Evolutionary conservation across 2,797 vertebrate genomes (phyloP), one percentile per base, ranked within the genome.

Genomic region (Hybognathus amarus): DNA sequence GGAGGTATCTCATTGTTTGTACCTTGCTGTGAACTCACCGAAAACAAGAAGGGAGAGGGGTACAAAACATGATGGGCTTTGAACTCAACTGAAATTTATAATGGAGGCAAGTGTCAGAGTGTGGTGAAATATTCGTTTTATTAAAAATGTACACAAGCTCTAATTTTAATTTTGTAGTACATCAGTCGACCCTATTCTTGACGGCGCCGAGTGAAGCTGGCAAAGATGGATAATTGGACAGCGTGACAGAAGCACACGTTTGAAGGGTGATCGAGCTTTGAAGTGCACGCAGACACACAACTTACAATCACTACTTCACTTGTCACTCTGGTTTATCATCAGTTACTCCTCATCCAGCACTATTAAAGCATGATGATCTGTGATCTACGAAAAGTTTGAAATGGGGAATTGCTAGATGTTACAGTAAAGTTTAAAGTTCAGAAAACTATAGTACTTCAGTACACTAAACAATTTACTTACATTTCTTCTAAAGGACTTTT

Each of bases 101-200:
- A 94, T 94, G 94, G 90, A 94, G 86, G 86, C 92, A 88, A 90
- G 89, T 90, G 92, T 90, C 90, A 83, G 90, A 79, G 89, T 86
- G 87, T 83, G 87, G 89, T 94, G 90, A 94, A 95, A 95, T 94
- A 95, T 95, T 93, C 88, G 91, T 93, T 94, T 93, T 93, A 93
- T 95, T 83, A 93, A 95, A 94, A 94, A 95, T 94, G 92, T 92
- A 94, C 92, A 89, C 89, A 90, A 91, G 90, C 88, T 94, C 93
- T 94, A 94, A 94, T 96, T 77, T 94, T 94, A 94, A 94, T 94
- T 94, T 90, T 86, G 86, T 90, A 89, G 89, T 91, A 90, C 92
- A 94, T 94, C 93, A 92, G 85, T 94, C 92, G 89, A 80, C 82
- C 68, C 75, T 89, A 50, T 92, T 91, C 90, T 89, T 87, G 89